Percentiles rank a stretch among this genome's conserved stretches.
Evolutionary conservation across 1,140 invertebrate genomes (phyloP).

Genomic region (Conus betulinus): DNA sequence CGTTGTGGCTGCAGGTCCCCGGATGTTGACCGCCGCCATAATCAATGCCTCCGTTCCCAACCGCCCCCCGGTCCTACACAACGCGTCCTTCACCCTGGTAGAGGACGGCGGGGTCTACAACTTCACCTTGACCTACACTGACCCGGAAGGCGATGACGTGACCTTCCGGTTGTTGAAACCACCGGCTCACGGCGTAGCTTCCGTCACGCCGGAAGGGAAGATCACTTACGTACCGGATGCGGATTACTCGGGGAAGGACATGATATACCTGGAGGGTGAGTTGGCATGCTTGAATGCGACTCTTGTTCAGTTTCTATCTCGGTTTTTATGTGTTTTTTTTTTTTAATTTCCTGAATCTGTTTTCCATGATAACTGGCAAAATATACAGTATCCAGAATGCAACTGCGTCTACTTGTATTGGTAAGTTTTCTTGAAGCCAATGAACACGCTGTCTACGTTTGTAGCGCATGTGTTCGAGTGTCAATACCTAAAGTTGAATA

Average conservation of each 20-base stretch:
- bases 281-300: neutral
- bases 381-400: neutral
- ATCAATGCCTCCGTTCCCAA: neutral
- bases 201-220: neutral
- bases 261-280: neutral
- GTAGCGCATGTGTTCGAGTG: too few species aligned
- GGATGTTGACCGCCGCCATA: neutral
- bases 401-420: too few species aligned
- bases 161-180: neutral
- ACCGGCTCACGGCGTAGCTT: conserved; percentile 1
- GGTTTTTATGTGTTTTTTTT: too few species aligned
- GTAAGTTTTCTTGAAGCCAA: too few species aligned
- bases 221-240: neutral
- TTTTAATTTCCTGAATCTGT: too few species aligned
- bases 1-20: neutral
- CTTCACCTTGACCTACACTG: conserved; percentile 24
- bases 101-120: conserved; percentile 13
- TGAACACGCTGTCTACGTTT: too few species aligned
- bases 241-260: neutral
- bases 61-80: conserved; percentile 1
- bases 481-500: too few species aligned
- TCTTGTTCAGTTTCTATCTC: too few species aligned
- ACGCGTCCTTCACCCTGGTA: neutral
- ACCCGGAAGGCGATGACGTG: conserved; percentile 16
- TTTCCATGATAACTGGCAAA: too few species aligned